These are phyloP conservation scores for Geotrypetes seraphini DNA, from an alignment of 2,797 vertebrate genomes.

Conservation along the genomic window DNA sequence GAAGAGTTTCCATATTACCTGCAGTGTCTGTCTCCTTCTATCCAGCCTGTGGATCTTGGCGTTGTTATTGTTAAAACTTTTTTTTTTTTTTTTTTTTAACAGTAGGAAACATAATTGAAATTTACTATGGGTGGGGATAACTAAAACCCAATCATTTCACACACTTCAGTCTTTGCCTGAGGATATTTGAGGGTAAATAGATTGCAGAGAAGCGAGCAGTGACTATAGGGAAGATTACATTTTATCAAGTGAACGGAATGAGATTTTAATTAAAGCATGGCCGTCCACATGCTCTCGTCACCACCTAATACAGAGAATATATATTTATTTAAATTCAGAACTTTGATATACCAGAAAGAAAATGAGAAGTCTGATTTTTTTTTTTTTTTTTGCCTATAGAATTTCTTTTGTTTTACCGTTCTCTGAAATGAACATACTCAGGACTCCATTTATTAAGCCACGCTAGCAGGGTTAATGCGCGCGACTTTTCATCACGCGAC, in stretches of 20 bases:
- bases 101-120: slow-evolving; percentile 59
- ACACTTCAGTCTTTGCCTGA: slow-evolving; percentile 51
- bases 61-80: slow-evolving; percentile 50
- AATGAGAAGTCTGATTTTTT: slow-evolving; percentile 32
- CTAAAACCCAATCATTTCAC: slow-evolving; percentile 62
- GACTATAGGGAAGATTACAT: slow-evolving; percentile 63
- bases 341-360: slow-evolving; percentile 42
- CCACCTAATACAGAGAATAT: slow-evolving; percentile 49
- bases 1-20: slow-evolving; percentile 22
- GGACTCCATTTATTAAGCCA: no score
- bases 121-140: slow-evolving; percentile 59
- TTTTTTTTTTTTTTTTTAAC: no score
- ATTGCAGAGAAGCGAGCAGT: slow-evolving; percentile 59
- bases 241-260: slow-evolving; percentile 58
- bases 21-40: slow-evolving; percentile 20
- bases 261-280: slow-evolving; percentile 66
- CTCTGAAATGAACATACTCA: no score
- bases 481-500: no score
- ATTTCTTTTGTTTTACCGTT: no score
- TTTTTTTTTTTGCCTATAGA: no score
- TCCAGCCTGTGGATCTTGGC: slow-evolving; percentile 31
- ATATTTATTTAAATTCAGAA: slow-evolving; percentile 64
- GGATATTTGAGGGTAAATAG: slow-evolving; percentile 61
- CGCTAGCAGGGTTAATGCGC: no score
- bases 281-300: slow-evolving; percentile 54